Base-by-base conservation (phyloP, 2,113 vertebrate genomes). In the Notarius lentiginosus region DNA sequence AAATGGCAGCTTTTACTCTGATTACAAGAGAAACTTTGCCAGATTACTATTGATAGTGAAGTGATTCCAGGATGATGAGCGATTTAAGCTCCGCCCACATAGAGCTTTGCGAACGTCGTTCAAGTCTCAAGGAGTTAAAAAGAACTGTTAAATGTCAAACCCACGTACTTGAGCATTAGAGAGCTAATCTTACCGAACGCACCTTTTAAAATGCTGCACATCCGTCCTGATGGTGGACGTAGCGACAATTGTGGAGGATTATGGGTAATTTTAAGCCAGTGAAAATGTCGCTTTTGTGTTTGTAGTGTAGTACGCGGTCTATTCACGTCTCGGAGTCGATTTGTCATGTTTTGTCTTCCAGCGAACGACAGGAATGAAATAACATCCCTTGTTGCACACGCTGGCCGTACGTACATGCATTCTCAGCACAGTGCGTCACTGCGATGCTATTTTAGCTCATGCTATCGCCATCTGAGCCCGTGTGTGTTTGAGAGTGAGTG, bases 391-490 rank as follows among this genome's bases (percentile, higher is more conserved):
- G 27, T 55, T 61, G 60, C 72, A 77, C n/a, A 56, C 30, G 17
- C 80, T 56, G 82, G 17, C 34, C 34, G 68, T 12, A 18, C 79
- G 79, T 70, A 30, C 86, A 68, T 49, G 61, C 60, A 53, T 82
- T 70, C 68, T 63, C 47, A 18, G 24, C n/a, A n/a, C 49, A 34
- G 58, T 90, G 47, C 27, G 73, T 88, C 22, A 80, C 79, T 22
- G 53, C 24, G 24, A 20, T 86, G 76, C 84, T 90, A 70, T 87
- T 90, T 90, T 88, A 84, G 63, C 60, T 70, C 65, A 55, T 47
- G 75, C 80, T 88, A 88, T 90, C 89, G 82, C 51, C 27, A 22
- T 73, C 27, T 49, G 72, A 81, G 47, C 17, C 47, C 5, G 65
- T 83, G 20, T 83, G 30, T 41, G 53, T 30, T 24, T 73, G 0